Base-by-base conservation (phyloP, 1,140 invertebrate species). In the Heliconius hewitsoni region DNA sequence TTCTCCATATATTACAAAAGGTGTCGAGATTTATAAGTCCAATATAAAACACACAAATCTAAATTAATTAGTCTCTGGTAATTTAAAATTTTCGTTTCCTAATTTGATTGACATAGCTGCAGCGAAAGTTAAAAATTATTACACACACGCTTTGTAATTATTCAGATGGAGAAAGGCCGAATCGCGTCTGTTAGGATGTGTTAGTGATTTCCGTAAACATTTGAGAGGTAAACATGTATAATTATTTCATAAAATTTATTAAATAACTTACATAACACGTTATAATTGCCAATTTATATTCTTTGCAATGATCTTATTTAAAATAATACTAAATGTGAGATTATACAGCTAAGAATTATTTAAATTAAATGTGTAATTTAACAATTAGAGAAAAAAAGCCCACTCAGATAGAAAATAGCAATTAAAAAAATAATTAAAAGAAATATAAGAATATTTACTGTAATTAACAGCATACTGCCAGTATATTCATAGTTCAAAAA, bases 111-210 rank as follows among this genome's bases (percentile, higher is more conserved):
- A 89, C 86, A 88, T 86, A 86, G 86, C 86, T 85, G 86, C 85
- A 86, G 90, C 87, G 91, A 94, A 92, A 93, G 91, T 91, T 78
- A 91, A 90, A 46, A 87, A 91, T 86, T 83, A 86, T 89, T 89
- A 91, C 87, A 93, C 91, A 91, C 87, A 93, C 91, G 92, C 87
- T 89, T 88, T 90, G 82, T 90, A 87, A 89, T 89, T 91, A 86
- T 83, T 83, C 79, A 57, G 83, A 90, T 84, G 84, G 92, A 91
- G 91, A 93, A 93, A 92, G 89, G 85, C 85, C 79, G 74, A 81
- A 82, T 82, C 70, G 79, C 75, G 78, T 82, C 71, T 82, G 78
- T 81, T 84, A 74, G 78, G 78, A 76, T 84, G 76, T 80, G 83
- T 84, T 82, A 74, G 79, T 80, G 80, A 80, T 84, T 83, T 73